Base-by-base conservation (phyloP, 2,888 invertebrate species). In the Augochlorella aurata region DNA sequence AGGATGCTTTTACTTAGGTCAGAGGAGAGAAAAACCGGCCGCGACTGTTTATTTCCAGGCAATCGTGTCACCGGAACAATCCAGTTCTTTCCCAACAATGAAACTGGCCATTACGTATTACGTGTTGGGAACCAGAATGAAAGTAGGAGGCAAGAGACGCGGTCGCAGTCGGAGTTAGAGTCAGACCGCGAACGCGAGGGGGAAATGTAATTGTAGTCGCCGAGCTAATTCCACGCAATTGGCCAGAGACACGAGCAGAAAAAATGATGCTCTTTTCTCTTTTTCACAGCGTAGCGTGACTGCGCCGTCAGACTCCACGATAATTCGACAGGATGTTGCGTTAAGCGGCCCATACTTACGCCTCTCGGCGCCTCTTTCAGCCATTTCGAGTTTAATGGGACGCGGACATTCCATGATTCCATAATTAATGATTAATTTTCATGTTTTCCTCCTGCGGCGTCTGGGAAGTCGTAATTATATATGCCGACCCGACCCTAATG, bases 281-380 rank as follows among this genome's bases (percentile, higher is more conserved):
- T 18, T 29, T 21, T 47, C 14, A 10, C n/a, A 14, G 45, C 63
- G 38, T 8, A 29, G 16, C 61, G 16, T 16, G 38, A 44, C 77
- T 77, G 21, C 77, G 77, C 66, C 65, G 77, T 44, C 12, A n/a
- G n/a, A 12, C 65, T 38, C 65, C 38, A 50, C 47, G 38, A 50
- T 50, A 68, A 80, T 81, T 70, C 79, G 81, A 69, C 81, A 81
- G 81, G 81, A 81, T 79, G 69, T 81, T 81, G 79, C 81, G 65
- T 79, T 79, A 74, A 69, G 72, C 72, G 63, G 10, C 63, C 1
- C 63, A 18, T 10, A 58, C 54, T 38, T 38, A 38, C 5, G 38
- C 38, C 38, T 38, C 38, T 38, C 38, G 5, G 38, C 38, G 38
- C 38, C 38, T 38, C 38, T 38, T 38, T 38, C 38, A 38, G 3